A percentile compares a stretch with the other conserved stretches of the same genome.
These are phyloP conservation scores for Chaetops frenatus DNA, from an alignment of 2,113 vertebrate genomes.

Conservation along the genomic window DNA sequence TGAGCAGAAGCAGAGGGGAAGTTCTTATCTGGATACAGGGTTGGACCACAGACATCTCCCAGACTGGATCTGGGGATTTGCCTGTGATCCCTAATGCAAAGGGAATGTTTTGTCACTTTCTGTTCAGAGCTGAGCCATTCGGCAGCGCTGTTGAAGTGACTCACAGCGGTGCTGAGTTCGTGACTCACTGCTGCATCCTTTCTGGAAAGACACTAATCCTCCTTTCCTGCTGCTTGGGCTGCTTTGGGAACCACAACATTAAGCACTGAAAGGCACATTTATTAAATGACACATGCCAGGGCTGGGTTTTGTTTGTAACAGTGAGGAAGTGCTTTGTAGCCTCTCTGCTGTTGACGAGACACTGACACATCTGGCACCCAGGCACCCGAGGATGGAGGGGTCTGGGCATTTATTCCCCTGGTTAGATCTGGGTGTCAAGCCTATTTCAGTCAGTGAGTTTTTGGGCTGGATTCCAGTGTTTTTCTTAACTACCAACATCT, in stretches of 20 bases:
- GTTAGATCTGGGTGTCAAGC: constrained; percentile 9
- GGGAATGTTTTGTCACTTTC: background rate
- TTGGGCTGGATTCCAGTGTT: background rate
- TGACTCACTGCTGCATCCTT: constrained; percentile 56
- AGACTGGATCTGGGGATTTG: background rate
- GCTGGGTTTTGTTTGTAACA: background rate
- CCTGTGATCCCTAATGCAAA: background rate
- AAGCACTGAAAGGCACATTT: constrained; percentile 17
- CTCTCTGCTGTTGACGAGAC: constrained; percentile 1
- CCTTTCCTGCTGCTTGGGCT: constrained; percentile 49
- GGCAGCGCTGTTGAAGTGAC: constrained; percentile 7
- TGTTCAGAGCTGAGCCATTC: background rate
- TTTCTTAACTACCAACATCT: constrained; percentile 24
- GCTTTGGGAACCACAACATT: constrained; percentile 23
- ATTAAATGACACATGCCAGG: background rate
- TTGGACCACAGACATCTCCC: background rate
- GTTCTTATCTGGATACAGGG: background rate
- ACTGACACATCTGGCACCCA: constrained; percentile 38
- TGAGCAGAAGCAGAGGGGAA: background rate
- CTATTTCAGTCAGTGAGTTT: constrained; percentile 1
- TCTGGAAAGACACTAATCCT: constrained; percentile 56
- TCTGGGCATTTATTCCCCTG: background rate
- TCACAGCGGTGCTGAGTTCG: constrained; percentile 20
- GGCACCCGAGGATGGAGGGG: background rate
- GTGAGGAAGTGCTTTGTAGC: background rate